Evolutionary conservation across 2,113 vertebrate genomes (phyloP), one percentile per base, ranked within the genome.

Genomic region (Chloropsis cyanopogon): DNA sequence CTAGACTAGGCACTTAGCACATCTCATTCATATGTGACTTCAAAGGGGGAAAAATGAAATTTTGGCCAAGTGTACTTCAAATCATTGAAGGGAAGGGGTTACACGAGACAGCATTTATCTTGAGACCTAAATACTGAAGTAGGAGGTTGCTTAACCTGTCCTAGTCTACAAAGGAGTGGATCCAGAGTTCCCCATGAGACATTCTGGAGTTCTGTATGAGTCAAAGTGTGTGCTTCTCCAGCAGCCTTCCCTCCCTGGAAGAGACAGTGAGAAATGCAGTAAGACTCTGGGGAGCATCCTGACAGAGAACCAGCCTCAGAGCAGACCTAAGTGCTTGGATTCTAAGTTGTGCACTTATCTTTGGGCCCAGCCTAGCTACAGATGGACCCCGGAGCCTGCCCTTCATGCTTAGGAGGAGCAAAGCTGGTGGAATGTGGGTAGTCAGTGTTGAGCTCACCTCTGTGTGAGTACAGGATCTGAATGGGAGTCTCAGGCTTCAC

Each of bases 211-310:
- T 33, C 39, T 69, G 1, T 2, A 4, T 39, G 21, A 65, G 16
- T 31, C 1, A 0, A 31, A 10, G 0, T 0, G 3, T 61, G 24
- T 64, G 21, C 42, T 92, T 76, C 31, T 87, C 33, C 39, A 84
- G 39, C n/a, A 87, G 14, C 11, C 10, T 29, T 63, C 11, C 4
- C 39, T 75, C 35, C 13, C 37, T 75, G 42, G 37, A 84, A 26
- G 1, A 6, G 56, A 61, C 22, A 81, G 14, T 35, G 35, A 49
- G 18, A 88, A 83, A 61, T 39, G 9, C 29, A 26, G 4, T 21
- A 29, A 47, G 7, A 7, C 4, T 63, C 39, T 6, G 4, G 24
- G 22, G 19, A 68, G 29, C 19, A n/a, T 52, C 18, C 23, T 26
- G 7, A 2, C 49, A n/a, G 39, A 64, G n/a, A 77, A 46, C 3